These are phyloP conservation scores for Lochmaea crataegi DNA, from an alignment of 2,888 invertebrate genomes.

Conservation along the genomic window DNA sequence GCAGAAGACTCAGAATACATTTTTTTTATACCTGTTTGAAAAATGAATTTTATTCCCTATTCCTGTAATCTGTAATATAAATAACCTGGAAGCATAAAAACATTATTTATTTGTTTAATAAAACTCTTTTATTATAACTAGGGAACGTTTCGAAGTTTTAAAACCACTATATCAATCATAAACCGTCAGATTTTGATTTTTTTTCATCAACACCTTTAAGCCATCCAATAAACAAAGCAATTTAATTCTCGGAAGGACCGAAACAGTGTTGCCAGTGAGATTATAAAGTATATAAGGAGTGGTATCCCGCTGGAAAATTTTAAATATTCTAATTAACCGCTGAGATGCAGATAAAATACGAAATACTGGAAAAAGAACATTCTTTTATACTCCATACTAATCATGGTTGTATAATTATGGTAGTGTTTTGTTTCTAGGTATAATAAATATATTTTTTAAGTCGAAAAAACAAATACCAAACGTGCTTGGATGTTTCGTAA, in stretches of 20 bases:
- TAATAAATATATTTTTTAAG: neutral
- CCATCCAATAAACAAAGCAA: neutral
- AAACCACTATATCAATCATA: neutral
- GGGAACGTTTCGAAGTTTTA: neutral
- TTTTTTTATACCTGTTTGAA: no score
- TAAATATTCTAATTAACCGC: neutral
- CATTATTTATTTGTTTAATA: neutral
- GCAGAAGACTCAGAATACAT: no score
- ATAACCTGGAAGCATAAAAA: no score
- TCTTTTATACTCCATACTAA: no score
- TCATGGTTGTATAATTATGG: no score
- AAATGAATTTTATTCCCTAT: no score
- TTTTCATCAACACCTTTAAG: neutral
- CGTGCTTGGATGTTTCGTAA: neutral
- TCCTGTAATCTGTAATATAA: no score
- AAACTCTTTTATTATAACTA: neutral
- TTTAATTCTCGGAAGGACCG: constrained; percentile 2
- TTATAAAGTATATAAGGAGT: neutral
- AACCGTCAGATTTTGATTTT: neutral
- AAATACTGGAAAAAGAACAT: no score
- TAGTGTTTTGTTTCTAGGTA: neutral
- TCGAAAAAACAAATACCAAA: neutral
- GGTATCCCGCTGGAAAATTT: neutral
- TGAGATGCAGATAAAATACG: neutral
- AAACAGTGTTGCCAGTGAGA: neutral